Percentiles rank a stretch among this genome's conserved stretches.
phyloP scores from a whole-genome alignment of 2,888 invertebrate genomes.

The Seira ritae region DNA sequence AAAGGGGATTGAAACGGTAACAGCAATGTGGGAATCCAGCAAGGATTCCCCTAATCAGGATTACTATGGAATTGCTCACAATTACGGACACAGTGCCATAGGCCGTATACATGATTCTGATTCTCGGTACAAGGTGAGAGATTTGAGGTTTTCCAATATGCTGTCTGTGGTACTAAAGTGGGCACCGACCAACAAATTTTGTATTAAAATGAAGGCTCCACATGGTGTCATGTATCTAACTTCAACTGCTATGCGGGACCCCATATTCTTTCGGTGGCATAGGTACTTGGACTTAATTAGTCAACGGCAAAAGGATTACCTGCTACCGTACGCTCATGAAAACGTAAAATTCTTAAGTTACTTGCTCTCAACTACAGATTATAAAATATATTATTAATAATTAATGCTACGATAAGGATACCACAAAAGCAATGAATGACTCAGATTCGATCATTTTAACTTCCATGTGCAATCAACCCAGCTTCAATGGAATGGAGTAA shows the following conservation, averaged over 20 bases:
- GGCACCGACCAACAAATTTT: not conserved
- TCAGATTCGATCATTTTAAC: not conserved
- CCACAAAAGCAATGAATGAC: not conserved
- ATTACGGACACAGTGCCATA: slow-evolving; percentile 87
- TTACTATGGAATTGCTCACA: slow-evolving; percentile 78
- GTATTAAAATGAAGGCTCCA: slow-evolving; percentile 80
- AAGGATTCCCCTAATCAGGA: not conserved
- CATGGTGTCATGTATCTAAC: slow-evolving; percentile 90
- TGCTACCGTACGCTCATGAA: slow-evolving; percentile 3
- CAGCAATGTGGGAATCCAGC: too few relatives aligned
- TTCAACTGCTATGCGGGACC: slow-evolving; percentile 91
- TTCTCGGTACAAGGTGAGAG: slow-evolving; percentile 81
- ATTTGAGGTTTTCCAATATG: slow-evolving; percentile 32
- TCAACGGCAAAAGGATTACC: slow-evolving; percentile 16
- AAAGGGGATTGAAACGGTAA: not conserved
- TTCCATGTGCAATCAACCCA: not conserved
- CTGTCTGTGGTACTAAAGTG: not conserved
- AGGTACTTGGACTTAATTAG: slow-evolving; percentile 76
- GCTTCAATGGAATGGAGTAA: slow-evolving; percentile 41
- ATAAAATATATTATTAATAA: too few relatives aligned
- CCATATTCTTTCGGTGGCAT: slow-evolving; percentile 91
- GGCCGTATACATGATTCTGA: slow-evolving; percentile 89
- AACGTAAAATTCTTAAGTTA: slow-evolving; percentile 12
- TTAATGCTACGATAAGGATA: too few relatives aligned
- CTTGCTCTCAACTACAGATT: too few relatives aligned